phyloP scores from a whole-genome alignment of 1,140 invertebrate genomes.

The Papilio machaon region DNA sequence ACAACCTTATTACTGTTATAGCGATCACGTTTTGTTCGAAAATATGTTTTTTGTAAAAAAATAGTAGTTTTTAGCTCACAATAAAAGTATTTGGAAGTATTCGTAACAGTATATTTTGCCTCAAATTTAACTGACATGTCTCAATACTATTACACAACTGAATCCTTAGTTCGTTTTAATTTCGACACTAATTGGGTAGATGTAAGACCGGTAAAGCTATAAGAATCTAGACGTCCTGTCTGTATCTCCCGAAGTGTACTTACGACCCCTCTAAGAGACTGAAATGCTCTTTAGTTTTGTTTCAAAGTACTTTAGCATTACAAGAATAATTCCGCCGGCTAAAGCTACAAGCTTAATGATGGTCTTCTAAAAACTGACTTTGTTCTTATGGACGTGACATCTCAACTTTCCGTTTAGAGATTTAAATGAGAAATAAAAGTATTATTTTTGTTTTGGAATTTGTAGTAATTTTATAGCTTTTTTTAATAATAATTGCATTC shows the following conservation, averaged over 20 bases:
- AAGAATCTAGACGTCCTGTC: slow-evolving; percentile 23
- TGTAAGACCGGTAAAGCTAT: neutral
- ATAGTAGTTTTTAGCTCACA: too few species aligned
- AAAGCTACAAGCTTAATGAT: slow-evolving; percentile 6
- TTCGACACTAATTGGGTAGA: slow-evolving; percentile 19
- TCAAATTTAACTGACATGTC: neutral
- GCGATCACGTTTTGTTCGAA: too few species aligned
- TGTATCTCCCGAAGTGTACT: slow-evolving; percentile 17
- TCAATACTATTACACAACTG: neutral
- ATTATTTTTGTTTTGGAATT: neutral
- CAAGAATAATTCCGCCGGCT: slow-evolving; percentile 14
- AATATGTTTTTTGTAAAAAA: too few species aligned
- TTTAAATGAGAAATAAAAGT: neutral
- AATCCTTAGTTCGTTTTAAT: slow-evolving; percentile 6
- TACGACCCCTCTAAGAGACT: slow-evolving; percentile 23
- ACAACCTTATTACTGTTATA: too few species aligned
- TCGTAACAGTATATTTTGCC: neutral
- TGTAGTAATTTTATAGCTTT: too few species aligned
- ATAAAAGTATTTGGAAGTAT: neutral
- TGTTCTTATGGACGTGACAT: neutral
- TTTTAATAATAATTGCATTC: too few species aligned
- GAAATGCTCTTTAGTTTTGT: slow-evolving; percentile 17
- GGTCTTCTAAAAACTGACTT: neutral
- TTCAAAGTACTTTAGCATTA: slow-evolving; percentile 24
- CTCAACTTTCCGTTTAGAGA: neutral